Evolutionary conservation across 2,888 invertebrate genomes (phyloP).

Genomic region (Cheilosia pagana): DNA sequence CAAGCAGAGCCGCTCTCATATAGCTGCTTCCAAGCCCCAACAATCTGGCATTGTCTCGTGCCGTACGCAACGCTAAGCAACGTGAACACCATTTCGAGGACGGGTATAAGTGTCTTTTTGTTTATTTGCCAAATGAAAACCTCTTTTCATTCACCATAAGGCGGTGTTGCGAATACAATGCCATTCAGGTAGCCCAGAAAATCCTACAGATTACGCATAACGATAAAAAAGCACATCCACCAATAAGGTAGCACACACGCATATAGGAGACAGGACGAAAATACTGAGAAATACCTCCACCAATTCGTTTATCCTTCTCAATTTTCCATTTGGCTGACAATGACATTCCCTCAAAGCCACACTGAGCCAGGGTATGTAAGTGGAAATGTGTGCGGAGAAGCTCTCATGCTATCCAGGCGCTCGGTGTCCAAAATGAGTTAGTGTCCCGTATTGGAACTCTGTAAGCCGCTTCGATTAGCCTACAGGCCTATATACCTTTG

Average conservation of each 20-base stretch:
- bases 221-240: constrained; percentile 42
- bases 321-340: constrained; percentile 36
- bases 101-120: constrained; percentile 4
- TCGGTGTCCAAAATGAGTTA: constrained; percentile 46
- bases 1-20: constrained; percentile 29
- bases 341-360: constrained; percentile 26
- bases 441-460: constrained; percentile 19
- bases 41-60: constrained; percentile 29
- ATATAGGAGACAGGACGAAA: constrained; percentile 19
- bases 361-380: not conserved
- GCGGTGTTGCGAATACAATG: constrained; percentile 29
- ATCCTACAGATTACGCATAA: constrained; percentile 49
- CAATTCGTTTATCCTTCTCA: constrained; percentile 30
- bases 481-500: not conserved
- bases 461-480: constrained; percentile 48
- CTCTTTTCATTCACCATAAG: constrained; percentile 11
- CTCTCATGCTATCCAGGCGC: not conserved
- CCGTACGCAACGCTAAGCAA: constrained; percentile 1
- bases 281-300: constrained; percentile 3
- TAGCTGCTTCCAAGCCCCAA: constrained; percentile 11
- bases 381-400: not conserved
- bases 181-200: constrained; percentile 50
- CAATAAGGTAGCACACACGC: not conserved
- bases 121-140: constrained; percentile 40
- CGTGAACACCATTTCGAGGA: constrained; percentile 28